These are phyloP conservation scores for Eueides isabella DNA, from an alignment of 1,140 invertebrate genomes.

Conservation along the genomic window DNA sequence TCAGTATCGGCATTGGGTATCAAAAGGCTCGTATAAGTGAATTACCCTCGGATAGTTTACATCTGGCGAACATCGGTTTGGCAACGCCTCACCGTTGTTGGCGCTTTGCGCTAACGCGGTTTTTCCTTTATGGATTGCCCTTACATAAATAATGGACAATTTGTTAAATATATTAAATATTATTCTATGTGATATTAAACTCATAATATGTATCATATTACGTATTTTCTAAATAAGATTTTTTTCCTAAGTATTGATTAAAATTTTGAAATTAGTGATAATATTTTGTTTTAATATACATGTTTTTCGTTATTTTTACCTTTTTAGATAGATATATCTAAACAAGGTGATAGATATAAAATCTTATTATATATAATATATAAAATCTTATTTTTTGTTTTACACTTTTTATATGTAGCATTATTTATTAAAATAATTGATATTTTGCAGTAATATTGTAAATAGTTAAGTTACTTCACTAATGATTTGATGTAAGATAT, in stretches of 20 bases:
- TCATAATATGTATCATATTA: neutral
- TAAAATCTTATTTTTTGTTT: neutral
- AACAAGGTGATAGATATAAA: no score
- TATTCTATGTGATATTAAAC: neutral
- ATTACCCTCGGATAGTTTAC: constrained; percentile 45
- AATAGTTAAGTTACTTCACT: neutral
- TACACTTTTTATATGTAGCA: neutral
- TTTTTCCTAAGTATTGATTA: no score
- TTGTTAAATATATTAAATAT: neutral
- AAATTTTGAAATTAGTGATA: no score
- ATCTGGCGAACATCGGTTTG: constrained; percentile 50
- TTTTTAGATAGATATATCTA: no score
- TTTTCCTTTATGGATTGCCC: constrained; percentile 47
- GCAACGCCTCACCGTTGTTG: constrained; percentile 43
- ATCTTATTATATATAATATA: no score
- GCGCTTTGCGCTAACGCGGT: constrained; percentile 46
- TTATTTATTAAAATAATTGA: neutral
- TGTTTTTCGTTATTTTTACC: no score
- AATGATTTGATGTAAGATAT: neutral
- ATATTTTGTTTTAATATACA: no score
- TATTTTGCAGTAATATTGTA: no score
- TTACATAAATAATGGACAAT: constrained; percentile 34
- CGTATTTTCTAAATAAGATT: no score
- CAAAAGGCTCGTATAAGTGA: constrained; percentile 46
- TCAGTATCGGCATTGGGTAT: constrained; percentile 37